These are phyloP conservation scores for Drosophila buzzatii DNA, from an alignment of 2,888 invertebrate genomes.

Conservation along the genomic window DNA sequence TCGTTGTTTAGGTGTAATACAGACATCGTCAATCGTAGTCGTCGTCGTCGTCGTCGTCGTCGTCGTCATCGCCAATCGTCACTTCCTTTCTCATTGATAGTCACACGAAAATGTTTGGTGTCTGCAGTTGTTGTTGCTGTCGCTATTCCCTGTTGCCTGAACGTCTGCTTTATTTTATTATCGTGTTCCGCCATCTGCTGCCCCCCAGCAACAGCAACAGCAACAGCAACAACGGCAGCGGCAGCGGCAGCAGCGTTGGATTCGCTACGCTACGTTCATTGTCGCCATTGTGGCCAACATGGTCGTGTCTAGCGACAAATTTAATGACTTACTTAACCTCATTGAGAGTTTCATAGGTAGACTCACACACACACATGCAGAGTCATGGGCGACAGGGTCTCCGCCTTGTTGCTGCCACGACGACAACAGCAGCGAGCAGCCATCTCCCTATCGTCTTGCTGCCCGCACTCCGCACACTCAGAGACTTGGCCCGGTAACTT, in stretches of 20 bases:
- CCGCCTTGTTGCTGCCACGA: conserved; percentile 52
- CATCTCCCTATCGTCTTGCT: conserved; percentile 3
- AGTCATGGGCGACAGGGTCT: conserved; percentile 54
- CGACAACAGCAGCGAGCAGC: conserved; percentile 34
- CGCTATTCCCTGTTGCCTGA: conserved; percentile 40
- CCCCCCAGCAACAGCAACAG: conserved; percentile 33
- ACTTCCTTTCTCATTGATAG: conserved; percentile 63
- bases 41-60: conserved; percentile 35
- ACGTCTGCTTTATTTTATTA: conserved; percentile 73
- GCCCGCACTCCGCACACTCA: conserved; percentile 21
- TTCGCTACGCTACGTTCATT: conserved; percentile 55
- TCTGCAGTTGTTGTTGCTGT: background rate
- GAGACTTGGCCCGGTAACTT: conserved; percentile 59
- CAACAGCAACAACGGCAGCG: conserved; percentile 21
- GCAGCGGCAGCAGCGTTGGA: conserved; percentile 26
- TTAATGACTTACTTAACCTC: conserved; percentile 83
- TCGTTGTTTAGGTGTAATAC: conserved; percentile 41
- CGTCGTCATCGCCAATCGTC: conserved; percentile 43
- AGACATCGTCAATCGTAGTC: conserved; percentile 23
- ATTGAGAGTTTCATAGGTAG: conserved; percentile 54
- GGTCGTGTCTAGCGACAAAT: conserved; percentile 84
- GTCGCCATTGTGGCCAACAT: conserved; percentile 73
- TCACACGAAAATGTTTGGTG: conserved; percentile 35
- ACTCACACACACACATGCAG: conserved; percentile 8
- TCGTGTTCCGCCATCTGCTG: conserved; percentile 71